Evolutionary conservation across 2,113 vertebrate genomes (phyloP).

Genomic region (Sitta europaea): DNA sequence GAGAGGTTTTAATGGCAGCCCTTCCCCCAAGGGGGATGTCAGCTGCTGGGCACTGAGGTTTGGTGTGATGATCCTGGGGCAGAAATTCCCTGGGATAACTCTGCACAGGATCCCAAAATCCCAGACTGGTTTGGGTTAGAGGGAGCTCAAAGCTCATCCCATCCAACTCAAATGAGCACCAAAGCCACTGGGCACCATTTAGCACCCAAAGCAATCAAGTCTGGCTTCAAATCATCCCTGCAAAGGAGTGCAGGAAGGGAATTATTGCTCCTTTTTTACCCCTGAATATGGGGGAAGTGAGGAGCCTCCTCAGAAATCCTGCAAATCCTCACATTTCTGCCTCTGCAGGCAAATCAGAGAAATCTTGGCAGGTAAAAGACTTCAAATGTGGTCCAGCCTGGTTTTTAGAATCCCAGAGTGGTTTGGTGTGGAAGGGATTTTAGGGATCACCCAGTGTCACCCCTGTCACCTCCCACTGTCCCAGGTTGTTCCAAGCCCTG

Average conservation of each 20-base stretch:
- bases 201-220: not conserved
- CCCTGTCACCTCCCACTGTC: not conserved
- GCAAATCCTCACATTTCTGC: not conserved
- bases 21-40: not conserved
- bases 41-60: not conserved
- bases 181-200: not conserved
- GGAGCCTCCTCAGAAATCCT: not conserved
- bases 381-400: not conserved
- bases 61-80: not conserved
- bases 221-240: not conserved
- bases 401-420: not conserved
- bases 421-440: not conserved
- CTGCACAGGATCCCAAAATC: not conserved
- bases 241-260: not conserved
- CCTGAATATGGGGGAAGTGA: not conserved
- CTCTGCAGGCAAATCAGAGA: not conserved
- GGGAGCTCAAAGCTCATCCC: not conserved
- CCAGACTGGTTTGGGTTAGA: not conserved
- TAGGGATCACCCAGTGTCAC: fast-evolving
- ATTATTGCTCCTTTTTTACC: not conserved
- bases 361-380: not conserved
- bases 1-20: not conserved
- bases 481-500: not conserved
- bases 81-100: not conserved
- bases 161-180: not conserved